These are phyloP conservation scores for Siniperca obscura DNA, from an alignment of 2,797 vertebrate species.

Conservation along the genomic window DNA sequence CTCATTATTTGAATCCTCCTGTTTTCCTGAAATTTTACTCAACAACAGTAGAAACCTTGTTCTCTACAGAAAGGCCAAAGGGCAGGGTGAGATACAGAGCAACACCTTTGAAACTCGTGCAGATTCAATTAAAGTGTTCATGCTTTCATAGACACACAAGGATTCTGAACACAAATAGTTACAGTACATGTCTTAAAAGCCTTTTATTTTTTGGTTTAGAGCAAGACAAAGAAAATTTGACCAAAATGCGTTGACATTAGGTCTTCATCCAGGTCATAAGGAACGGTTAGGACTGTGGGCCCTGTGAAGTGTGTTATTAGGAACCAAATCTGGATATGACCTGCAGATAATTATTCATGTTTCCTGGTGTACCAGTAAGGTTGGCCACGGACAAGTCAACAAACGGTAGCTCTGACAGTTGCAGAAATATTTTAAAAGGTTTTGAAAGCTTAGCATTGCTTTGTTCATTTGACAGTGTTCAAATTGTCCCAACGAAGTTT, in stretches of 20 bases:
- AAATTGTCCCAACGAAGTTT: no score
- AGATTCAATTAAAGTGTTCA: neutral
- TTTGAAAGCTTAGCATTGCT: no score
- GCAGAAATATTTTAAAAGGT: neutral
- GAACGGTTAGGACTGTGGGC: neutral
- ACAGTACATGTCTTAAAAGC: neutral
- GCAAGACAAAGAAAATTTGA: neutral
- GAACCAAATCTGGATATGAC: neutral
- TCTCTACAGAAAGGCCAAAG: neutral
- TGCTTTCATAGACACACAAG: neutral
- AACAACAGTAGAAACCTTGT: neutral
- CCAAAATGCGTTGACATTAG: neutral
- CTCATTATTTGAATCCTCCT: neutral
- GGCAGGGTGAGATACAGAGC: neutral
- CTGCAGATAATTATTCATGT: neutral
- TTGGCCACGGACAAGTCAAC: neutral
- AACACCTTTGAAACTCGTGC: neutral
- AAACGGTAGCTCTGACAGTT: neutral
- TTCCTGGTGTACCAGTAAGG: no score
- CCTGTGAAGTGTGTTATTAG: neutral
- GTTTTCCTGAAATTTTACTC: conserved; percentile 2
- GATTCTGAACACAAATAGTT: neutral
- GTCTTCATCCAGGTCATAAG: neutral
- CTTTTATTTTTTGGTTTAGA: neutral
- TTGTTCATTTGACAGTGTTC: neutral